These are phyloP conservation scores for Lutjanus argentimaculatus DNA, from an alignment of 2,797 vertebrate genomes.

Conservation along the genomic window DNA sequence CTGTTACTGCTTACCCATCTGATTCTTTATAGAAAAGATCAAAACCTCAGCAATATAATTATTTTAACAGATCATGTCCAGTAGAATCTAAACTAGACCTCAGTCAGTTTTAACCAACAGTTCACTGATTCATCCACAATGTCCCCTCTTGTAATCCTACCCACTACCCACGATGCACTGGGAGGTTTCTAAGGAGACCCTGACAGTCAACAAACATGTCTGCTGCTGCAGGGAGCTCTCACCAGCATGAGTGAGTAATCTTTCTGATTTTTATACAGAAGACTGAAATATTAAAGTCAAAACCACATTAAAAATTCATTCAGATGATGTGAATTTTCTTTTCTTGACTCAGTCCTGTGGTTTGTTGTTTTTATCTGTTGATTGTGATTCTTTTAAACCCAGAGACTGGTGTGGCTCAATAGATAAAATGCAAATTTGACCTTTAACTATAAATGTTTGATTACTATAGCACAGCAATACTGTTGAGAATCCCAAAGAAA, in stretches of 20 bases:
- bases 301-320: neutral
- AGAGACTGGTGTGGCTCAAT: neutral
- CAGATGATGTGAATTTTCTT: neutral
- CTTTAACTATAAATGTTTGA: neutral
- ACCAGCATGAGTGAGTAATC: slow-evolving; percentile 56
- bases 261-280: neutral
- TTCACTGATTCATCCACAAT: neutral
- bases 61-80: neutral
- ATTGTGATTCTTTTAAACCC: neutral
- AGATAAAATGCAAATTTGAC: neutral
- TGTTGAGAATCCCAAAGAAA: too few species aligned
- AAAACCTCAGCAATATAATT: neutral
- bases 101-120: neutral
- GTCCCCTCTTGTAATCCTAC: slow-evolving; percentile 42
- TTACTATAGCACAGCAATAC: neutral
- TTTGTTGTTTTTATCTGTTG: neutral
- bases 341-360: neutral
- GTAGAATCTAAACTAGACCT: neutral
- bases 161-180: slow-evolving; percentile 65
- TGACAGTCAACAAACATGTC: slow-evolving; percentile 56
- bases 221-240: slow-evolving; percentile 30
- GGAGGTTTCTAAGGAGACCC: slow-evolving; percentile 64
- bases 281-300: neutral
- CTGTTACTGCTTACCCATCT: neutral
- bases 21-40: neutral